Evolutionary conservation across 92 coral and sea anemone species (phyloP), one percentile per base, ranked within the genome.

Genomic region (Actinostola sp.): DNA sequence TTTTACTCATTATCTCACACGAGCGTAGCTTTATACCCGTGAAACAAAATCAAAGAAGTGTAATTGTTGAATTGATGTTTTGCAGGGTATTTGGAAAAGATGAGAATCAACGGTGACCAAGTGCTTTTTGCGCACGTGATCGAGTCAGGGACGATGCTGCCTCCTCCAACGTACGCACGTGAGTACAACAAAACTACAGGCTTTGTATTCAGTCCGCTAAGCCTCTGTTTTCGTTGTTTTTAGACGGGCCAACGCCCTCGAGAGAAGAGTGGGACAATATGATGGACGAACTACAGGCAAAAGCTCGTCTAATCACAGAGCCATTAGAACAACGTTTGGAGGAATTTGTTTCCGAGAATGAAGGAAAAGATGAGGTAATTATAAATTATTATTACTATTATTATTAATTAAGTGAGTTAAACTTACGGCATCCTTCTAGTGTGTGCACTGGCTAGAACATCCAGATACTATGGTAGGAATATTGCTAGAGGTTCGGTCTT

Each of bases 91-190:
- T 59, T 86, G 38, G 81, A 86, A 4, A 88, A 75, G 60, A 43
- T 88, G 14, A 77, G 90, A 4, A 71, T 68, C 35, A 73, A 72
- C 17, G 82, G 74, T 0, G 98, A 94, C 57, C 87, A 92, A 62
- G 76, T 94, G 33, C 82, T 94, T 43, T 66, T 94, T 20, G 72
- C 88, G 30, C 98, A 94, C 41, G 93, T 89, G 32, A 81, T 92
- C 55, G 93, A 84, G 32, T 27, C 5, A 19, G 53, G 87, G 28
- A 79, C 89, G 5, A 81, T 81, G 2, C 85, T 86, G 74, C 97
- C 98, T 7, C 78, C 95, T 0, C 91, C 97, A 59, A 92, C 98
- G 1, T 89, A 79, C 19, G 93, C 97, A 83, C 82, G 98, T 94
- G 86, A 88, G 97, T 86, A 57, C 8, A 20, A 55, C 61, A n/a